Percentiles rank a stretch among this genome's conserved stretches.
These are phyloP conservation scores for Spheniscus mendiculus DNA, from an alignment of 2,113 vertebrate species.

Conservation along the genomic window DNA sequence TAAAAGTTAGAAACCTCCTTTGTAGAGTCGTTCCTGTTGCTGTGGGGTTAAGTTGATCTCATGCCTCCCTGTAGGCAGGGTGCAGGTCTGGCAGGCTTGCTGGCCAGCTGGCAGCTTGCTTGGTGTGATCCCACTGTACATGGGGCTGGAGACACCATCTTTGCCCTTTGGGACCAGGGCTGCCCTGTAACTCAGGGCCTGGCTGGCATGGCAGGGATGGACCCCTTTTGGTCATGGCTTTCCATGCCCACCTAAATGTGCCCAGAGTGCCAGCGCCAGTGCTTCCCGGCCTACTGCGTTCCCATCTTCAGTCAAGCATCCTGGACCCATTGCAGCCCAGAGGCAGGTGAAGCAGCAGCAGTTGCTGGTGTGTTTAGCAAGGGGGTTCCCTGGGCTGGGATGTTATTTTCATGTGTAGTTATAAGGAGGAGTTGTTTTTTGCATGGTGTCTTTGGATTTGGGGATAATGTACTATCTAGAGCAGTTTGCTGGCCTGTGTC, in stretches of 20 bases:
- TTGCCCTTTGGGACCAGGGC: background rate
- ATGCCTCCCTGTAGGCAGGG: no score
- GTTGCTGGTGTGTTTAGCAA: background rate
- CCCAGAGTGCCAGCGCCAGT: background rate
- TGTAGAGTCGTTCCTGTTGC: background rate
- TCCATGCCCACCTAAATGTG: background rate
- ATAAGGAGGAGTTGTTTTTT: background rate
- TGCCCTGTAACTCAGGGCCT: background rate
- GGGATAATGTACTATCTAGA: background rate
- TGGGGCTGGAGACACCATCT: background rate
- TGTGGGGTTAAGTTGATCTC: background rate
- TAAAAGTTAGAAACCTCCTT: background rate
- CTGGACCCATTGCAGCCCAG: background rate
- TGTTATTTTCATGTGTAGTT: background rate
- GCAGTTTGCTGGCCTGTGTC: background rate
- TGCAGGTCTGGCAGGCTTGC: background rate
- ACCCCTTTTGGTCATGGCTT: background rate
- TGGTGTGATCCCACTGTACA: background rate
- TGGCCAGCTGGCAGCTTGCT: background rate
- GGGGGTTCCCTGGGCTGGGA: background rate
- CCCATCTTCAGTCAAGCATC: background rate
- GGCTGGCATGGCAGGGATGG: background rate
- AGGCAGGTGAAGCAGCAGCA: background rate
- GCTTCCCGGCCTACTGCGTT: fast-evolving
- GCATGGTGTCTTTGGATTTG: background rate